Base-by-base conservation (phyloP, 2,888 invertebrate species). In the Pterobdella sp. region DNA sequence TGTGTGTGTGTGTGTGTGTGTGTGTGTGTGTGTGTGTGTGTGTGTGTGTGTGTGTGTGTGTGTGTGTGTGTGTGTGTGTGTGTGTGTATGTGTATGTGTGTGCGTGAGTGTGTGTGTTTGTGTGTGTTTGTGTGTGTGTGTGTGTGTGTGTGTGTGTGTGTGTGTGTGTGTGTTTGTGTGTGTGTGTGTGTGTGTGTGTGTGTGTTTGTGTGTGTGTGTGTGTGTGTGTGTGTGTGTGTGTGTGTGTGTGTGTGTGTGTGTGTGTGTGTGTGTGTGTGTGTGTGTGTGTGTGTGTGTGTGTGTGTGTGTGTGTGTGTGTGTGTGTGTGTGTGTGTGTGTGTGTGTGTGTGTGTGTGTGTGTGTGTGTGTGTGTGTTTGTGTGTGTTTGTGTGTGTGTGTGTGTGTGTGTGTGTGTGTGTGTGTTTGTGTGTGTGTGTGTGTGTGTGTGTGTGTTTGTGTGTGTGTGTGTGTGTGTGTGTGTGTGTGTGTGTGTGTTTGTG, bases 381-480 rank as follows among this genome's bases (percentile, higher is more conserved):
- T 63, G 63, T 63, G 31, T 63, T 7, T 63, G 31, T 63, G 31
- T 63, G 63, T 63, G 7, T 63, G 31, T 63, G 63, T 63, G 31
- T 63, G n/a, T 63, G 31, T 63, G 63, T 63, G 63, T 63, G 67
- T 72, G 35, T 68, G 72, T 72, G 49, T 68, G 65, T 68, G 49
- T 68, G 72, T 75, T 49, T 72, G 69, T 72, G 56, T 68, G 72
- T 72, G 63, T 72, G 64, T 72, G 60, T 72, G 73, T 74, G 60
- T 70, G 67, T 73, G 64, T 74, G 74, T 69, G 64, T 74, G 74
- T 69, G 67, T 75, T 68, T 75, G 65, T 74, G 74, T 72, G 64
- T 75, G 72, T 74, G 63, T 75, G 74, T 72, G 32, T 72, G 65
- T 72, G 49, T 70, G 69, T 72, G 56, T 71, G 72, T 68, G 66